Evolutionary conservation across 1,140 invertebrate species (phyloP), one percentile per base, ranked within the genome.

Genomic region (Parapsyche elsis): DNA sequence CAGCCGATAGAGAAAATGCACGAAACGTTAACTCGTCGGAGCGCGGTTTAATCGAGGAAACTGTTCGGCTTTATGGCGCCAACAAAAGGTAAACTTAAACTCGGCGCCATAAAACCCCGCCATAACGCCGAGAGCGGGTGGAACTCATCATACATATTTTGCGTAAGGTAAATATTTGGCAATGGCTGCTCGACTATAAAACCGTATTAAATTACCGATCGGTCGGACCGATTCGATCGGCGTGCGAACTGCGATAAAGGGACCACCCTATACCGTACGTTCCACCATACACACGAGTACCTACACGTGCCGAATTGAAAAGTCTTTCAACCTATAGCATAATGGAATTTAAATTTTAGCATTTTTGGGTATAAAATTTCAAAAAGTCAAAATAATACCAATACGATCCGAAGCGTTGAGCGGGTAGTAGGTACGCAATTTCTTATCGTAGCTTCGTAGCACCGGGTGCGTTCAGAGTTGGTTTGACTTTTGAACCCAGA

Each of bases 51-150:
- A 77, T 77, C 75, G 75, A 64, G 75, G 75, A 77, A 64, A 77
- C 75, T 77, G 24, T 38, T 77, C 57, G 57, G 75, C 75, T 77
- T 77, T 77, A 77, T 77, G 59, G 57, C 75, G 24, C 75, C 75
- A 30, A 77, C 75, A 64, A 77, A 67, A 77, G 75, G 75, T 77
- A 77, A 64, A 77, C 30, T 77, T 77, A 77, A 64, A 77, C 30
- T 77, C 75, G 75, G 24, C 57, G 46, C 53, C 46, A 75, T 75
- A 26, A 53, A 67, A 67, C 64, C 71, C 16, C 71, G 5, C 38
- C 71, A 16, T 53, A 53, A 53, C 49, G 16, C 30, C 49, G 49
- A 12, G 49, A 12, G 21, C 9, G 23, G 21, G 14, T 9, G 64
- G 64, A 21, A 67, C 64, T 67, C 64, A 67, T 67, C 64, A 67